Evolutionary conservation across 1,140 invertebrate genomes (phyloP).

Genomic region (Drosophila eugracilis): DNA sequence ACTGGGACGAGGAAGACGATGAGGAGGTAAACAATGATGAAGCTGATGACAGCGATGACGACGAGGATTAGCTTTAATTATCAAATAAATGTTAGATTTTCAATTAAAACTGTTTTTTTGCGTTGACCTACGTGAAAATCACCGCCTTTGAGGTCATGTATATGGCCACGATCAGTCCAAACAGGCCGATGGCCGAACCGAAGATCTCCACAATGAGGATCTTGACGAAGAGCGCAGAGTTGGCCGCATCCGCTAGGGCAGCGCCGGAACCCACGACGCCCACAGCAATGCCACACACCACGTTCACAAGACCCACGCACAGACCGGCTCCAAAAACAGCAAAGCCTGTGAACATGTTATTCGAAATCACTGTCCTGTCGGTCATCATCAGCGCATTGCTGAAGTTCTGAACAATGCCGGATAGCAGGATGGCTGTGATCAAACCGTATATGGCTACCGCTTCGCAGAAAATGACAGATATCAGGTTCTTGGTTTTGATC

Average conservation of each 20-base stretch:
- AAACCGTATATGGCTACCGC: conserved; percentile 99
- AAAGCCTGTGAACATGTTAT: conserved; percentile 92
- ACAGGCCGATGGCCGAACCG: conserved; percentile 98
- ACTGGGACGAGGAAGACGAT: conserved; percentile 93
- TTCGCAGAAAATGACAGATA: conserved; percentile 99
- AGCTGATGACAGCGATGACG: conserved; percentile 29
- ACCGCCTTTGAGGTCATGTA: conserved; percentile 92
- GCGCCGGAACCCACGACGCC: conserved; percentile 98
- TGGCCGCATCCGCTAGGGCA: conserved; percentile 97
- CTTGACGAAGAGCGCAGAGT: conserved; percentile 97
- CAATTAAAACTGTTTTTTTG: neutral
- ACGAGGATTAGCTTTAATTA: conserved; percentile 52
- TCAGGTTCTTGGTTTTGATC: conserved; percentile 99
- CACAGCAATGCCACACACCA: conserved; percentile 97
- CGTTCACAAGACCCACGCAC: conserved; percentile 96
- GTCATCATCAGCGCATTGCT: conserved; percentile 46
- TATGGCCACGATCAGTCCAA: conserved; percentile 98
- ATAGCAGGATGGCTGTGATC: conserved; percentile 98
- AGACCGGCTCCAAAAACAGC: conserved; percentile 97
- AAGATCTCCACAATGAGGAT: conserved; percentile 99
- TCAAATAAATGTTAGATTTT: conserved; percentile 40
- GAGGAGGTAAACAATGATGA: conserved; percentile 31
- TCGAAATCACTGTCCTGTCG: conserved; percentile 73
- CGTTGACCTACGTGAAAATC: conserved; percentile 77
- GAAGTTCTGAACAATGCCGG: conserved; percentile 90